Conservation (phyloP, 2,888 invertebrate species). For the Leucoptera coffeella region DNA sequence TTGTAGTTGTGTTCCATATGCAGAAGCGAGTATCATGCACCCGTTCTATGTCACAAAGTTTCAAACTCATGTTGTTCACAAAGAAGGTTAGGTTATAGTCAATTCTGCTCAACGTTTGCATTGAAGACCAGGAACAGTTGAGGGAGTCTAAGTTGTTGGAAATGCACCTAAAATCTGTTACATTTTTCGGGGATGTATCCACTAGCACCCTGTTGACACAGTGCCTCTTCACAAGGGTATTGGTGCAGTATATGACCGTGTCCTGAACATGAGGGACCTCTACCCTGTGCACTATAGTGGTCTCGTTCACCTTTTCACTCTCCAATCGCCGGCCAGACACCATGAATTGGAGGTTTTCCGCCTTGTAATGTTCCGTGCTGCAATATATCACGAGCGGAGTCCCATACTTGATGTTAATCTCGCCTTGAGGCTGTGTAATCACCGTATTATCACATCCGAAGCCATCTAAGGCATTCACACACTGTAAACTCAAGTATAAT, state of each 20-base stretch:
- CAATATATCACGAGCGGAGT: conserved; percentile 59
- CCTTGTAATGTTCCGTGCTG: conserved; percentile 37
- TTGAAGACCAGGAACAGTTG: conserved; percentile 67
- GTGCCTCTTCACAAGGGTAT: conserved; percentile 16
- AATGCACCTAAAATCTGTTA: conserved; percentile 65
- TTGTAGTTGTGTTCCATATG: conserved; percentile 20
- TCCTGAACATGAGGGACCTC: conserved; percentile 45
- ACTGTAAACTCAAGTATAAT: no score
- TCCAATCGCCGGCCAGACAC: conserved; percentile 2
- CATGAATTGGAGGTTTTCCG: conserved; percentile 36
- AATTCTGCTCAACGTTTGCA: neutral
- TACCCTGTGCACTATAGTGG: conserved; percentile 55
- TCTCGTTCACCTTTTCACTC: conserved; percentile 53
- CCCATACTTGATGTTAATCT: conserved; percentile 53
- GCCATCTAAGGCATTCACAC: no score
- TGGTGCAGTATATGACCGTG: conserved; percentile 49
- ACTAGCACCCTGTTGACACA: conserved; percentile 25
- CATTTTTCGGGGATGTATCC: conserved; percentile 52
- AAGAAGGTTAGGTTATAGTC: neutral
- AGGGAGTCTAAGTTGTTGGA: conserved; percentile 68
- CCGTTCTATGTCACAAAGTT: conserved; percentile 5
- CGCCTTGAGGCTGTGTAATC: conserved; percentile 47
- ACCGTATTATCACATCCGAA: conserved; percentile 14
- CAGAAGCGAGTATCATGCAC: conserved; percentile 14
- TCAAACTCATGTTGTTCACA: neutral